A percentile compares a stretch with the other conserved stretches of the same genome.
These are phyloP conservation scores for Semotilus atromaculatus DNA, from an alignment of 2,797 vertebrate species.

Conservation along the genomic window DNA sequence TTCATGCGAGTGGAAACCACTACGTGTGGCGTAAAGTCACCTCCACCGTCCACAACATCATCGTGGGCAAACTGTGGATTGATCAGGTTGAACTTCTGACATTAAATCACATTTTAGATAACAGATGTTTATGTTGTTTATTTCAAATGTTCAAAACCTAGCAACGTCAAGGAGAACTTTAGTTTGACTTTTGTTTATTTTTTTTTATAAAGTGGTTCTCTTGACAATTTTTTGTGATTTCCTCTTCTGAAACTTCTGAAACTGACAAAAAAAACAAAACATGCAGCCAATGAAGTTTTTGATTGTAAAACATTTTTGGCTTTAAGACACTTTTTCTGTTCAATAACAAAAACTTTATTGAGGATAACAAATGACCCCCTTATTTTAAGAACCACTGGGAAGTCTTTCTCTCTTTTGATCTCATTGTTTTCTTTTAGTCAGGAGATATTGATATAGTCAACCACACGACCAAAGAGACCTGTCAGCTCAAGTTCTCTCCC, in stretches of 20 bases:
- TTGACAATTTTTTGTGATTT: not conserved
- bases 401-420: not conserved
- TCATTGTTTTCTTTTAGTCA: conserved; percentile 78
- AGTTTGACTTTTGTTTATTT: not conserved
- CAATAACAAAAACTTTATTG: not conserved
- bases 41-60: conserved; percentile 99
- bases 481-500: conserved; percentile 96
- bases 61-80: conserved; percentile 98
- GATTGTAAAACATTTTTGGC: not conserved
- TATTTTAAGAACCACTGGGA: not conserved
- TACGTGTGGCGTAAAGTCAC: conserved; percentile 98
- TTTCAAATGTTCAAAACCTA: not conserved
- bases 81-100: conserved; percentile 86
- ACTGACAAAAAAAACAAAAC: not conserved
- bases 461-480: conserved; percentile 94
- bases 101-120: not conserved
- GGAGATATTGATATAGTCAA: conserved; percentile 98
- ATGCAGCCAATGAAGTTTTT: not conserved
- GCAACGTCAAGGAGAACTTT: not conserved
- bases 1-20: conserved; percentile 93
- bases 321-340: not conserved
- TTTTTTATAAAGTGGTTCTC: not conserved
- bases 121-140: not conserved
- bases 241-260: not conserved
- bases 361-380: not conserved